Evolutionary conservation across 2,797 vertebrate genomes (phyloP).

Genomic region (Hylomyscus alleni): DNA sequence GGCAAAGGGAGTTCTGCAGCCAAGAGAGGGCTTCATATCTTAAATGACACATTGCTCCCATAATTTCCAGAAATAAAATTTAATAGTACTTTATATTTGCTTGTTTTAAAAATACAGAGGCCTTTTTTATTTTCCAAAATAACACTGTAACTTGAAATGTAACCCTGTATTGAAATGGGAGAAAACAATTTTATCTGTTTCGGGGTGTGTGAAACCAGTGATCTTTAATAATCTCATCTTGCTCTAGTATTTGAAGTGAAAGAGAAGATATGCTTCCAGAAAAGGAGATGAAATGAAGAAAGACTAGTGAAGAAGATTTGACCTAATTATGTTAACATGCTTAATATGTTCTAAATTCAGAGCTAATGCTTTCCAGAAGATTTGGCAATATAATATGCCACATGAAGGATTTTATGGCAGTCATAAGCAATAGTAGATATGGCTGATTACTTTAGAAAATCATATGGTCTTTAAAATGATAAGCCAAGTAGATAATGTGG

Average conservation of each 20-base stretch:
- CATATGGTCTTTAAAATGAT: conserved; percentile 16
- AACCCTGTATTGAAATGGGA: background rate
- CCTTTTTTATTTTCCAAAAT: background rate
- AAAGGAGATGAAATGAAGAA: conserved; percentile 50
- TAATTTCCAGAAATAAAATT: background rate
- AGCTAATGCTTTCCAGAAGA: conserved; percentile 27
- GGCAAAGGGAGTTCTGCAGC: background rate
- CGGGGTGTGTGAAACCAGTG: background rate
- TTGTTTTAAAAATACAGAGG: background rate
- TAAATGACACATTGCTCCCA: background rate
- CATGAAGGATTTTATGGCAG: background rate
- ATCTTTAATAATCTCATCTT: background rate
- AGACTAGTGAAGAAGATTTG: conserved; percentile 47
- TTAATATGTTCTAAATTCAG: conserved; percentile 19
- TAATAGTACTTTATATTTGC: background rate
- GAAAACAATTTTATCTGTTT: background rate
- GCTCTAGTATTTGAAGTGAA: background rate
- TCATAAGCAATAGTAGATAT: background rate
- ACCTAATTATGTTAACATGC: conserved; percentile 54
- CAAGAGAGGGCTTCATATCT: background rate
- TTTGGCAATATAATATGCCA: background rate
- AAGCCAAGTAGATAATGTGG: conserved; percentile 7
- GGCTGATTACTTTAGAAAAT: conserved; percentile 40
- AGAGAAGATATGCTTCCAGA: background rate
- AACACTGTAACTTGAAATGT: no score